Evolutionary conservation across 2,888 invertebrate genomes (phyloP).

Genomic region (Drosophila mercatorum): DNA sequence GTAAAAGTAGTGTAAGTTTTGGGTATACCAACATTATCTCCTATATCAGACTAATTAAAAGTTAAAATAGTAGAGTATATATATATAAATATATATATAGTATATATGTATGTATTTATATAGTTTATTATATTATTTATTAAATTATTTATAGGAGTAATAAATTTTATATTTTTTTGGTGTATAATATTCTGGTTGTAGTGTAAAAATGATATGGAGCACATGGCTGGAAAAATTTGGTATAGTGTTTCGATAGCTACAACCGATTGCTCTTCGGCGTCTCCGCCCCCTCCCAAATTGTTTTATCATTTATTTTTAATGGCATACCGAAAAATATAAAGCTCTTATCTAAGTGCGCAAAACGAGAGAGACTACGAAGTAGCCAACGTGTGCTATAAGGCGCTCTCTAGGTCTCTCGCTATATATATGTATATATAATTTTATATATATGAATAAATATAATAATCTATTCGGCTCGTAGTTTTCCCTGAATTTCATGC

Average conservation of each 20-base stretch:
- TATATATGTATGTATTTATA: too few relatives aligned
- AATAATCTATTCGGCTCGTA: not conserved
- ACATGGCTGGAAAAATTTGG: conserved; percentile 22
- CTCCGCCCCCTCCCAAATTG: conserved; percentile 5
- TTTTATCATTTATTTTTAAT: conserved; percentile 54
- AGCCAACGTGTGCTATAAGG: conserved; percentile 5
- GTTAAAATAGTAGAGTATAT: not conserved
- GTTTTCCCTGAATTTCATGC: conserved; percentile 41
- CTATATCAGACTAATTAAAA: not conserved
- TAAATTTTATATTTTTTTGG: too few relatives aligned
- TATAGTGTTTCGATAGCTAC: conserved; percentile 4
- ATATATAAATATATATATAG: too few relatives aligned
- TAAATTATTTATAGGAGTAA: too few relatives aligned
- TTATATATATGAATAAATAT: not conserved
- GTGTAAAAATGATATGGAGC: not conserved
- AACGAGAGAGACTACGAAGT: conserved; percentile 23
- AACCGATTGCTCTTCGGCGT: not conserved
- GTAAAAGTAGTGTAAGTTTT: conserved; percentile 38
- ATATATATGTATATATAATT: not conserved
- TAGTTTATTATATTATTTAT: too few relatives aligned
- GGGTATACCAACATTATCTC: not conserved
- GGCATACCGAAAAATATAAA: conserved; percentile 46
- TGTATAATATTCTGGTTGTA: too few relatives aligned
- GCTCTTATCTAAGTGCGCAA: conserved; percentile 73
- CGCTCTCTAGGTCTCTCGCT: not conserved